A percentile compares a stretch with the other conserved stretches of the same genome.
These are phyloP conservation scores for Pentalonia nigronervosa DNA, from an alignment of 1,140 invertebrate genomes.

Conservation along the genomic window DNA sequence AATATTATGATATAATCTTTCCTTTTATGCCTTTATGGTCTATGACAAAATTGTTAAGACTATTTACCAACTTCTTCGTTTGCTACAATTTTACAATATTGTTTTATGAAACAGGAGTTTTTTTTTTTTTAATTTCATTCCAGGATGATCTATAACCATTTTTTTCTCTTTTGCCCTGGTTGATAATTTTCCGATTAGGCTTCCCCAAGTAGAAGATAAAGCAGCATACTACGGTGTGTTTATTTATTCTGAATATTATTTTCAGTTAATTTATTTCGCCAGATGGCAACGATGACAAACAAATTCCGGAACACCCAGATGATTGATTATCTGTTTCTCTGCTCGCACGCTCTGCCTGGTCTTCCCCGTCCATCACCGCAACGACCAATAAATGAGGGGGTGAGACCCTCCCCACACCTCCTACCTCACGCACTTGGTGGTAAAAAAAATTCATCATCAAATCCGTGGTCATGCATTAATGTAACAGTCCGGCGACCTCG, in stretches of 20 bases:
- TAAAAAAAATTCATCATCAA: conserved; percentile 61
- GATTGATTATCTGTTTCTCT: conserved; percentile 53
- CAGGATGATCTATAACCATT: neutral
- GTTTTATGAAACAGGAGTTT: neutral
- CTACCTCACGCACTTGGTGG: neutral
- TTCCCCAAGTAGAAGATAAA: conserved; percentile 34
- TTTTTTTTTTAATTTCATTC: neutral
- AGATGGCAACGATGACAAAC: conserved; percentile 55
- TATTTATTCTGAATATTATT: conserved; percentile 54
- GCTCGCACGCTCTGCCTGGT: neutral
- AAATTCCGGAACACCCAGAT: conserved; percentile 49
- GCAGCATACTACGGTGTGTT: neutral
- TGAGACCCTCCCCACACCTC: neutral
- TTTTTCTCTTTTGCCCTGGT: neutral
- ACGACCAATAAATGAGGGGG: neutral
- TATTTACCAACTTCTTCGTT: neutral
- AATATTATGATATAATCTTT: neutral
- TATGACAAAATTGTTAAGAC: neutral
- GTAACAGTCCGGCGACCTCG: conserved; percentile 19
- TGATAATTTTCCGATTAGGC: conserved; percentile 47
- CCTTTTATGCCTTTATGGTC: neutral
- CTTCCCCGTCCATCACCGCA: neutral
- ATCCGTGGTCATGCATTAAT: conserved; percentile 50
- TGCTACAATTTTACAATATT: neutral
- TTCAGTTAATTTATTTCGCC: conserved; percentile 56